Base-by-base conservation (phyloP, 2,113 vertebrate genomes). In the Stegastes partitus region DNA sequence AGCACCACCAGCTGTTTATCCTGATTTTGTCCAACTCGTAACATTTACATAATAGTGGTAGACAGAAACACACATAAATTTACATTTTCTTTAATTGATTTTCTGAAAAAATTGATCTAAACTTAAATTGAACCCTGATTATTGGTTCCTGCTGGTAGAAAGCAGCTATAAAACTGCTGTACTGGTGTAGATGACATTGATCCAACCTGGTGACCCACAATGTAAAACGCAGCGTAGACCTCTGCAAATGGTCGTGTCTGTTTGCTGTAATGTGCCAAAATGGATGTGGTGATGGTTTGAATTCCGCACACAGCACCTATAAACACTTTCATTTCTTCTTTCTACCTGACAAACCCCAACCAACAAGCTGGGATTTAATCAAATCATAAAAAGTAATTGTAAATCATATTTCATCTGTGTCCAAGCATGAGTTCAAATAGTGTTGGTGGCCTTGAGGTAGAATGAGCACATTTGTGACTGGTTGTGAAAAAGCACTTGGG, bases 321-420 rank as follows among this genome's bases (percentile, higher is more conserved):
- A 59, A 67, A 76, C 22, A 0, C n/a, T 37, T 77, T 54, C 42
- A 62, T 61, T 22, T 16, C 1, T 12, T 42, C 26, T 57, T n/a
- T n/a, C 56, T 50, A 10, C 68, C 51, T 42, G 54, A 56, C 56
- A 59, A 55, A 44, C 39, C 34, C 26, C 6, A 49, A 69, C 54
- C 72, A 58, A n/a, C 22, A 23, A 28, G 61, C 23, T 11, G 10
- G 31, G 62, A 77, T 61, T 55, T 79, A 74, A 58, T 68, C 54
- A 58, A 70, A 59, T 50, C 44, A 28, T 82, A 56, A 68, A 69
- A 79, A 50, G 45, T 44, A 22, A 74, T 31, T 74, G 65, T 39
- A 77, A 72, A 83, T 62, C 71, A 26, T 53, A 75, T 77, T 77
- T 79, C 62, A 63, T 23, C 68, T 21, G 47, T 42, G 11, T 50